Evolutionary conservation across 2,797 vertebrate species (phyloP), one percentile per base, ranked within the genome.

Genomic region (Lepilemur septentrionalis): DNA sequence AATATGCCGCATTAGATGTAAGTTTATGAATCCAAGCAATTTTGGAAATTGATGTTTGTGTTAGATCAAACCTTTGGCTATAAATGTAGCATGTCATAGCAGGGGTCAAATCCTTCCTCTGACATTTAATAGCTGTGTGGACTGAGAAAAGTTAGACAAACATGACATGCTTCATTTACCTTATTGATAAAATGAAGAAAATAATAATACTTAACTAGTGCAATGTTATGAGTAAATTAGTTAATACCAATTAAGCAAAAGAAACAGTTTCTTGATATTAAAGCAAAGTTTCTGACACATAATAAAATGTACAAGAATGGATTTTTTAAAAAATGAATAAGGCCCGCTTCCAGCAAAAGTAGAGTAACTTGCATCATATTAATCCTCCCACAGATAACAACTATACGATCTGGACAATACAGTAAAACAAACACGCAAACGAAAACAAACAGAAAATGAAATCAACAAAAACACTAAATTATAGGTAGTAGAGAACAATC

Each of bases 21-120:
- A 69, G 35, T 83, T 82, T 91, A 61, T 87, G 23, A 95, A 69
- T 41, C 20, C 11, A 67, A n/a, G 14, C 0, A 79, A 83, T 75
- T 90, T 91, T 89, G 9, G 43, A 78, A 89, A 89, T 85, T 86
- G n/a, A 84, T 89, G 25, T 87, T 88, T 91, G 18, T 25, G 3
- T 93, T 75, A 76, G 30, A 83, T 46, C 9, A 55, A 94, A 88
- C 35, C 61, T 25, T 55, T 90, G 23, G 30, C 41, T 78, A 59
- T 17, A 81, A 79, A 63, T 52, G 4, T 25, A 67, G 35, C 28
- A 69, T 80, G 70, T 57, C 9, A 48, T 83, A 79, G 8, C 30
- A 73, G 82, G n/a, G 2, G 35, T 55, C 55, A 92, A 90, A 79
- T 69, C 15, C 28, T 79, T 13, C 5, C 48, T 79, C 14, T 63